Evolutionary conservation across 1,140 invertebrate species (phyloP).

Genomic region (Aplysia californica): DNA sequence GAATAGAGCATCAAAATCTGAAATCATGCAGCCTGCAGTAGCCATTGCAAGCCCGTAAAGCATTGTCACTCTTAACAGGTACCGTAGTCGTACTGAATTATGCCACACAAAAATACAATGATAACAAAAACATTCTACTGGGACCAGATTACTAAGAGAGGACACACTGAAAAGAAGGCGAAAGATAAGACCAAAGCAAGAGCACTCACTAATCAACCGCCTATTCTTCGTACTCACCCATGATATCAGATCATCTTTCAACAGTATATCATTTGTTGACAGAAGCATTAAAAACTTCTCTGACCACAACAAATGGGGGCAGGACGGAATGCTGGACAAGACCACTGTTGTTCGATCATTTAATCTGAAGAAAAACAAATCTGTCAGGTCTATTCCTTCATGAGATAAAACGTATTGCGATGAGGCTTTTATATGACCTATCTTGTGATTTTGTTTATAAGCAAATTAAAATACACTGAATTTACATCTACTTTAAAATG

Average conservation of each 20-base stretch:
- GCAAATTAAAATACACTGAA: neutral
- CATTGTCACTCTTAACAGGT: no score
- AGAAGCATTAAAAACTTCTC: neutral
- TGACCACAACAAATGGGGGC: slow-evolving; percentile 3
- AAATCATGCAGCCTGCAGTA: no score
- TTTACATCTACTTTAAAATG: neutral
- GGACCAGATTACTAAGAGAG: no score
- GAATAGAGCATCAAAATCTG: no score
- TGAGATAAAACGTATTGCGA: neutral
- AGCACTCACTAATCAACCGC: neutral
- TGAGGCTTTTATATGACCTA: neutral
- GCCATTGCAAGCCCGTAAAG: no score
- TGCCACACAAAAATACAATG: neutral
- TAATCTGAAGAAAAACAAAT: neutral
- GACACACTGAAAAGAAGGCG: no score
- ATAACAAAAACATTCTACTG: no score
- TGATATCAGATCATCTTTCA: slow-evolving; percentile 18
- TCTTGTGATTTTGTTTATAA: neutral
- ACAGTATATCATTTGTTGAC: neutral
- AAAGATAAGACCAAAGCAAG: no score
- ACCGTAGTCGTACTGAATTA: neutral
- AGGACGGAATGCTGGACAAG: neutral
- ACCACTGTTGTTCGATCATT: neutral
- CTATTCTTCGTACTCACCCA: neutral
- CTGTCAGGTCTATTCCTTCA: neutral